Base-by-base conservation (phyloP, 2,113 vertebrate species). In the Bolborhynchus lineola region DNA sequence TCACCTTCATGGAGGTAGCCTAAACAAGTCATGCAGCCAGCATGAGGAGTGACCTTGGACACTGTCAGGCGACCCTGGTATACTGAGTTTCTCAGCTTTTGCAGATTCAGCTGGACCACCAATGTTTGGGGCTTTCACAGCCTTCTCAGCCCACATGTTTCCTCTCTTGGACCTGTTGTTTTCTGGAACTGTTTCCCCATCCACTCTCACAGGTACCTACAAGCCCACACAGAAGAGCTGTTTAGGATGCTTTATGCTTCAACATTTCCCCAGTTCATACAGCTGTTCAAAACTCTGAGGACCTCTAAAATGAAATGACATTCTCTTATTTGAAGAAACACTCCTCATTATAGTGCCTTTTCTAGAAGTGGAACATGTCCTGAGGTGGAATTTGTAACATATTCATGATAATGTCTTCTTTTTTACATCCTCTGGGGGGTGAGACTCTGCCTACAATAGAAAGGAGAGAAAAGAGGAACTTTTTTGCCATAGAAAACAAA, bases 331-430 rank as follows among this genome's bases (percentile, higher is more conserved):
- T 70, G 72, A 92, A 93, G 67, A 86, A 93, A 79, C 31, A 24
- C 15, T 92, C 91, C 83, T 76, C 63, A 92, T 89, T 93, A 84
- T 88, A 93, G 60, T 44, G 88, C 31, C 8, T 88, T 94, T 92
- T 71, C 80, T 62, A 52, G 77, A 92, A 96, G 52, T 79, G 44
- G 72, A 96, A 79, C 41, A 65, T 89, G 44, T 83, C 92, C 93
- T 90, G 52, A 86, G 93, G 88, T 95, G 35, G 24, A 94, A 95
- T 92, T 92, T 88, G 33, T 90, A 95, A 75, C 79, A 68, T 77
- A 92, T 90, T 94, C 69, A 79, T 79, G 49, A 57, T 37, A 23
- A 9, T 81, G 46, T 94, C 69, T 88, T 93, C 94, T 77, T 41
- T 94, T 96, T 94, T 91, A 39, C 17, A 29, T 76, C 57, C 92